These are phyloP conservation scores for Benthosema pterotum DNA, from an alignment of 2,797 vertebrate genomes.

Conservation along the genomic window DNA sequence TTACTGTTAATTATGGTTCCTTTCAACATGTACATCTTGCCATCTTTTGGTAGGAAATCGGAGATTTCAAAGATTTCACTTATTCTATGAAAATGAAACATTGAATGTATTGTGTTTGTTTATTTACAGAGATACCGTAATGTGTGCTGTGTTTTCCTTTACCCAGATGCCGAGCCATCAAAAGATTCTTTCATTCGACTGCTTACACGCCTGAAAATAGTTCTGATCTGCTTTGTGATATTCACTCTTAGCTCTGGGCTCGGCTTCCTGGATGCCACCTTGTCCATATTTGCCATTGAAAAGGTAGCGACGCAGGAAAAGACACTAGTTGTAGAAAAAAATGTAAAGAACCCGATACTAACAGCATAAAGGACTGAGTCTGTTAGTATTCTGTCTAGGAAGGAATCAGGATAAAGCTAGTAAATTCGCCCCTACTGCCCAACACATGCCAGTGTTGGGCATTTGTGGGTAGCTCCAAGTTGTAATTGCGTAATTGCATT, in stretches of 20 bases:
- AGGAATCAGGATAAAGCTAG: too few species aligned
- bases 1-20: slow-evolving; percentile 88
- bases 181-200: slow-evolving; percentile 88
- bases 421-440: too few species aligned
- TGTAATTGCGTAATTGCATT: too few species aligned
- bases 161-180: slow-evolving; percentile 80
- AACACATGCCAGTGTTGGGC: too few species aligned
- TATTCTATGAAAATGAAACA: neutral
- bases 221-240: slow-evolving; percentile 82
- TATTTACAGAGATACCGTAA: too few species aligned
- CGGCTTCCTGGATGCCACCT: slow-evolving; percentile 90
- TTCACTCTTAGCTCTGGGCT: slow-evolving; percentile 88
- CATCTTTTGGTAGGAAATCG: slow-evolving; percentile 83
- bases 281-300: slow-evolving; percentile 90
- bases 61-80: neutral
- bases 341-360: too few species aligned
- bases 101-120: too few species aligned
- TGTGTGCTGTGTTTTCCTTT: neutral
- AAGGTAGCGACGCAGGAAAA: slow-evolving; percentile 74
- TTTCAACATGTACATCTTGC: slow-evolving; percentile 89
- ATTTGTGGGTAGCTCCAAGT: too few species aligned
- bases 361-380: too few species aligned
- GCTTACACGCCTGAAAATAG: slow-evolving; percentile 79
- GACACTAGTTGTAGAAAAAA: too few species aligned
- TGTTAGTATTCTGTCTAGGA: too few species aligned